Evolutionary conservation across 2,888 invertebrate genomes (phyloP).

Genomic region (Drosophila picticornis): DNA sequence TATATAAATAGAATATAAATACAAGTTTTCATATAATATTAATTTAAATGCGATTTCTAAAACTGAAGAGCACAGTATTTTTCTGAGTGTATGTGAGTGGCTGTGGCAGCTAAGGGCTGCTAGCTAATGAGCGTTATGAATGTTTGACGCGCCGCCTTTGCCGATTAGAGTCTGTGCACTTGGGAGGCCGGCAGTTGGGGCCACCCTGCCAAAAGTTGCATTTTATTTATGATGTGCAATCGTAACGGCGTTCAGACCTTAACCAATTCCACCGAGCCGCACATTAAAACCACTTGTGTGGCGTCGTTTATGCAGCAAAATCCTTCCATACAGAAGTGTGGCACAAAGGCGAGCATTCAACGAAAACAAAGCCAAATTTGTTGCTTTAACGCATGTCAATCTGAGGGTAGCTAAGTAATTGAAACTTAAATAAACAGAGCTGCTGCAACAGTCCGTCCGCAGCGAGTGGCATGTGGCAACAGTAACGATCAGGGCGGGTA

Average conservation of each 20-base stretch:
- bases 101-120: slow-evolving; percentile 16
- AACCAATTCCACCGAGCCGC: slow-evolving; percentile 4
- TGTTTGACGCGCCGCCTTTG: slow-evolving; percentile 42
- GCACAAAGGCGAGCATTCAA: slow-evolving; percentile 45
- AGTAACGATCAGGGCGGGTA: slow-evolving; percentile 24
- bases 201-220: slow-evolving; percentile 15
- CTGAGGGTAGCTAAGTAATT: slow-evolving; percentile 71
- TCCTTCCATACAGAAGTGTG: slow-evolving; percentile 43
- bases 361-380: slow-evolving; percentile 49
- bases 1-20: background rate
- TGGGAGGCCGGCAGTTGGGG: slow-evolving; percentile 19
- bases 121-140: slow-evolving; percentile 65
- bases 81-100: slow-evolving; percentile 2
- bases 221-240: slow-evolving; percentile 33
- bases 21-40: background rate
- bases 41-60: background rate
- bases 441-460: slow-evolving; percentile 33
- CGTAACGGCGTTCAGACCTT: slow-evolving; percentile 7
- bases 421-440: slow-evolving; percentile 78
- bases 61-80: background rate
- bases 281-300: slow-evolving; percentile 31
- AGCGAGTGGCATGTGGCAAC: slow-evolving; percentile 38
- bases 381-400: slow-evolving; percentile 71
- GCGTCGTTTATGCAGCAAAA: slow-evolving; percentile 46
- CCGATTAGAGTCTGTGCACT: slow-evolving; percentile 59